Evolutionary conservation across 2,888 invertebrate genomes (phyloP).

Genomic region (Hipparchia sbordonii): DNA sequence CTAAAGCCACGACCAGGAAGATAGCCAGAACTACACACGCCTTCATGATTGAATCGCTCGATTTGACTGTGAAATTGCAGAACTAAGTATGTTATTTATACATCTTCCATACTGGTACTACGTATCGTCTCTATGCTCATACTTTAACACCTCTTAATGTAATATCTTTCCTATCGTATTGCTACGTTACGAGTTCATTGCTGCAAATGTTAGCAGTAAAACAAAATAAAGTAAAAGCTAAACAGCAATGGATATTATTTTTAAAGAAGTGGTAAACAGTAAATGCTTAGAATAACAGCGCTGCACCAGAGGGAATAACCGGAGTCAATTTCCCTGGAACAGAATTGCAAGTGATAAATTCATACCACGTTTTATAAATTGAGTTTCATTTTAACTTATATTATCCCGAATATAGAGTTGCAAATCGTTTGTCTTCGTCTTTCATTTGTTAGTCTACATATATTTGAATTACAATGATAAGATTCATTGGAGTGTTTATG

Average conservation of each 20-base stretch:
- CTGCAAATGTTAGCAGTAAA: neutral
- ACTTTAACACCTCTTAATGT: constrained; percentile 36
- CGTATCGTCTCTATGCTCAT: constrained; percentile 41
- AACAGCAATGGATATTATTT: constrained; percentile 30
- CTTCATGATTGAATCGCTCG: constrained; percentile 54
- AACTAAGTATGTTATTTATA: constrained; percentile 56
- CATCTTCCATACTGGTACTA: constrained; percentile 43
- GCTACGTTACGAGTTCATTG: constrained; percentile 28
- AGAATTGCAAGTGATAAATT: constrained; percentile 61
- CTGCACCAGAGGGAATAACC: constrained; percentile 60
- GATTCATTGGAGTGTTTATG: constrained; percentile 42
- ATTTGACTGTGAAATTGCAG: constrained; percentile 47
- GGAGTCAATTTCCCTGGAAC: constrained; percentile 62
- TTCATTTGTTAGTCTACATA: constrained; percentile 35
- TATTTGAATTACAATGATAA: constrained; percentile 42
- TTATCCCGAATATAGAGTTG: constrained; percentile 41
- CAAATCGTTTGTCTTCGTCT: constrained; percentile 39
- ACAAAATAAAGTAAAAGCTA: neutral
- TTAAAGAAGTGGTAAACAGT: neutral
- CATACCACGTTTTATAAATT: constrained; percentile 46
- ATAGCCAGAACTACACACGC: constrained; percentile 49
- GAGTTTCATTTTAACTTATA: constrained; percentile 48
- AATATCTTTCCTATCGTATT: constrained; percentile 18
- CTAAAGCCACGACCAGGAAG: constrained; percentile 47
- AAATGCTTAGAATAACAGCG: constrained; percentile 8